phyloP scores from a whole-genome alignment of 2,888 invertebrate genomes.

The Cheilosia variabilis region DNA sequence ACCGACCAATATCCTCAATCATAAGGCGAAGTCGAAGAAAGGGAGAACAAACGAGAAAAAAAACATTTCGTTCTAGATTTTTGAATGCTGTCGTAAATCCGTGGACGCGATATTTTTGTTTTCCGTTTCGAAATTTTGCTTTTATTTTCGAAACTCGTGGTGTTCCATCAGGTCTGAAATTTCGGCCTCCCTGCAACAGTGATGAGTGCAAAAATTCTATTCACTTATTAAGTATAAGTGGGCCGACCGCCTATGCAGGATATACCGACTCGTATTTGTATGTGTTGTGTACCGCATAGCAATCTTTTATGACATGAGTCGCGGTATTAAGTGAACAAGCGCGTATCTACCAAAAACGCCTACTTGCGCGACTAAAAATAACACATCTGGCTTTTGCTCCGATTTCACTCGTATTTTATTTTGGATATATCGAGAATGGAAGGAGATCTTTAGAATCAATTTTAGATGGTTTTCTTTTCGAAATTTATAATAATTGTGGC shows the following conservation, averaged over 20 bases:
- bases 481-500: slow-evolving; percentile 38
- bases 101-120: slow-evolving; percentile 35
- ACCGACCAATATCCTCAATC: slow-evolving; percentile 60
- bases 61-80: slow-evolving; percentile 24
- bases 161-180: slow-evolving; percentile 53
- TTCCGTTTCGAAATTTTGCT: slow-evolving; percentile 43
- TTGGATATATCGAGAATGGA: slow-evolving; percentile 68
- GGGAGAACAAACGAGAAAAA: slow-evolving; percentile 29
- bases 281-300: slow-evolving; percentile 39
- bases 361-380: slow-evolving; percentile 68
- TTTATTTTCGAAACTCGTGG: slow-evolving; percentile 54
- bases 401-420: slow-evolving; percentile 68
- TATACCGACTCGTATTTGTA: slow-evolving; percentile 6
- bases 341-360: slow-evolving; percentile 64
- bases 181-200: slow-evolving; percentile 54
- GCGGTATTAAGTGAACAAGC: slow-evolving; percentile 57
- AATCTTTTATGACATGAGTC: slow-evolving; percentile 50
- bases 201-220: slow-evolving; percentile 70
- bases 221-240: slow-evolving; percentile 55
- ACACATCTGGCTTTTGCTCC: slow-evolving; percentile 68
- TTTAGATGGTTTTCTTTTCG: slow-evolving; percentile 37
- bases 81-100: slow-evolving; percentile 49
- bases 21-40: slow-evolving; percentile 29
- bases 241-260: slow-evolving; percentile 54
- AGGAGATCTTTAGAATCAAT: slow-evolving; percentile 46